Evolutionary conservation across 1,140 invertebrate species (phyloP).

Genomic region (Sarcophaga bullata): DNA sequence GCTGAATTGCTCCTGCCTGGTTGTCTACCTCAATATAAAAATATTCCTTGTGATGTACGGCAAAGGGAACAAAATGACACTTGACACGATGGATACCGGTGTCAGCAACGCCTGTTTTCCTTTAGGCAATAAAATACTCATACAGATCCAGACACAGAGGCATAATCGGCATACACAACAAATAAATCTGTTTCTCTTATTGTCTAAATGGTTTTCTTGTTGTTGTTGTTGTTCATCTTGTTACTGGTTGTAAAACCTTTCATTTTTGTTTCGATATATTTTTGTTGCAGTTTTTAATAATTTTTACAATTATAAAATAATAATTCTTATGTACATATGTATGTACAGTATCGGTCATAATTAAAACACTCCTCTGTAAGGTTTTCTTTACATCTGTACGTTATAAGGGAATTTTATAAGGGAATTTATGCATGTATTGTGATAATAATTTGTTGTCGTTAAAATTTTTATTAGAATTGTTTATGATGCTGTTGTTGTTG

Average conservation of each 20-base stretch:
- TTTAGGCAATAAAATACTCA: neutral
- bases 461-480: too few relatives aligned
- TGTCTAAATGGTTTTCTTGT: neutral
- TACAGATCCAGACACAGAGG: neutral
- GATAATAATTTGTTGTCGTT: neutral
- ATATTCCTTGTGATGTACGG: neutral
- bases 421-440: neutral
- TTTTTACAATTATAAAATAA: too few relatives aligned
- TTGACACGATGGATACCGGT: conserved; percentile 8
- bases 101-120: conserved; percentile 5
- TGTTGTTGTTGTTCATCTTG: neutral
- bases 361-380: neutral
- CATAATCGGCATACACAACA: neutral
- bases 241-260: neutral
- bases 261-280: too few relatives aligned
- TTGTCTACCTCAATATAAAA: conserved; percentile 10
- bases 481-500: conserved; percentile 3
- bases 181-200: conserved; percentile 6
- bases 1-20: neutral
- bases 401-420: too few relatives aligned
- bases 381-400: too few relatives aligned
- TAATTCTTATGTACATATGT: too few relatives aligned
- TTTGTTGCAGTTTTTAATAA: too few relatives aligned
- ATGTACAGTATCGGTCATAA: too few relatives aligned
- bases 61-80: neutral